Base-by-base conservation (phyloP, 2,888 invertebrate genomes). In the Dasypogon diadema region DNA sequence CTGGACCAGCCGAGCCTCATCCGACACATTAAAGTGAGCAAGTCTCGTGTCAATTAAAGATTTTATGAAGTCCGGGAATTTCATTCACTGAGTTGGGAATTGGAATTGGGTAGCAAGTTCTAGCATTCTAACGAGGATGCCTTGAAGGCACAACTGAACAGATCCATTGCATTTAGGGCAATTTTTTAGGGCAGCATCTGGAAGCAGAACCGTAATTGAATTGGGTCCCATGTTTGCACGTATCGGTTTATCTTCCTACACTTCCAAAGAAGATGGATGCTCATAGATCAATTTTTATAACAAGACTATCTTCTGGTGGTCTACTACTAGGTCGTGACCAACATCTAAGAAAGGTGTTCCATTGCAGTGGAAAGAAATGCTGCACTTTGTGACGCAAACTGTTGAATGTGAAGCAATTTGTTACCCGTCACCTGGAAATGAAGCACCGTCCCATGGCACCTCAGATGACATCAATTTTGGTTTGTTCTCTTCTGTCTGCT, bases 11-110 rank as follows among this genome's bases (percentile, higher is more conserved):
- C 54, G 34, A 34, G 26, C 54, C 54, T 21, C 18, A 34, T 26
- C 70, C 30, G 54, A 51, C 70, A 70, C 70, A 48, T 65, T 70
- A 34, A 51, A 54, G 54, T 54, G 30, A 54, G 54, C 70, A 70
- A 21, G 70, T 54, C 70, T 26, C 18, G 30, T 70, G 54, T 70
- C 70, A 70, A 70, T 70, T 70, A 70, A 54, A 70, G 70, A 70
- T 70, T 70, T 70, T 70, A 70, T 70, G 70, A 54, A 70, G 22
- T 21, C 30, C 30, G 8, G 70, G 54, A 70, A 21, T 70, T 68
- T 70, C 70, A 70, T 70, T 70, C 54, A 70, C 34, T 21, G 54
- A 22, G 34, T 54, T n/a, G n/a, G n/a, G n/a, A n/a, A n/a, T n/a
- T n/a, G n/a, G n/a, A n/a, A n/a, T n/a, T n/a, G n/a, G n/a, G n/a